These are phyloP conservation scores for Gonocerus acuteangulatus DNA, from an alignment of 2,888 invertebrate species.

Conservation along the genomic window DNA sequence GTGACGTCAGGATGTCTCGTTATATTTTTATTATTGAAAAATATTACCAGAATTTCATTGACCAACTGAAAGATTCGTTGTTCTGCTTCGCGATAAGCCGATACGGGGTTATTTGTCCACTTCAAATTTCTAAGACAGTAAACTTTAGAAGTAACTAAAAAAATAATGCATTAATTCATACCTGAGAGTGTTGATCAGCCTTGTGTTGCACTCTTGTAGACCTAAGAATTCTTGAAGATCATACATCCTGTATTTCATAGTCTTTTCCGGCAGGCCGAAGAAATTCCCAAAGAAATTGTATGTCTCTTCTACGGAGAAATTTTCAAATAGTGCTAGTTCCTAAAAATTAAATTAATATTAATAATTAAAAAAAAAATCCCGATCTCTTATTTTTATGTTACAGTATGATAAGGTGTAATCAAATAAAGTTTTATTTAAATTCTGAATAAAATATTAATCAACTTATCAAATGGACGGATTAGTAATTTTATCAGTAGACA, in stretches of 20 bases:
- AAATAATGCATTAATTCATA: constrained; percentile 4
- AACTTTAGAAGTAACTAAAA: background rate
- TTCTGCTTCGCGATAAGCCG: too few species aligned
- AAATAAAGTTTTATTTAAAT: too few species aligned
- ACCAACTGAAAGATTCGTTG: too few species aligned
- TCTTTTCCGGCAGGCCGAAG: constrained; percentile 29
- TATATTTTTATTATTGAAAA: too few species aligned
- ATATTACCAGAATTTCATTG: too few species aligned
- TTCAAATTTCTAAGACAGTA: too few species aligned
- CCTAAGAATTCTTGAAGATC: constrained; percentile 32
- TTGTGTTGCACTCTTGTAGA: constrained; percentile 25
- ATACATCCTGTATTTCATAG: constrained; percentile 29
- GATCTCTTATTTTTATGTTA: background rate
- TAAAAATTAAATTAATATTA: constrained; percentile 12
- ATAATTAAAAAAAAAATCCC: background rate
- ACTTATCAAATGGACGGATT: too few species aligned
- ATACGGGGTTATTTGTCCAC: too few species aligned
- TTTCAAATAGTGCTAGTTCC: constrained; percentile 34
- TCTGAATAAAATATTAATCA: too few species aligned
- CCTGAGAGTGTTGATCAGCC: constrained; percentile 34
- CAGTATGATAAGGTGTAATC: too few species aligned
- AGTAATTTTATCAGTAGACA: too few species aligned
- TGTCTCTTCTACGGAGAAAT: constrained; percentile 33
- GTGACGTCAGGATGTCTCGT: too few species aligned
- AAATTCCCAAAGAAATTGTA: constrained; percentile 33